Evolutionary conservation across 2,797 vertebrate genomes (phyloP).

Genomic region (Darevskia nairensis): DNA sequence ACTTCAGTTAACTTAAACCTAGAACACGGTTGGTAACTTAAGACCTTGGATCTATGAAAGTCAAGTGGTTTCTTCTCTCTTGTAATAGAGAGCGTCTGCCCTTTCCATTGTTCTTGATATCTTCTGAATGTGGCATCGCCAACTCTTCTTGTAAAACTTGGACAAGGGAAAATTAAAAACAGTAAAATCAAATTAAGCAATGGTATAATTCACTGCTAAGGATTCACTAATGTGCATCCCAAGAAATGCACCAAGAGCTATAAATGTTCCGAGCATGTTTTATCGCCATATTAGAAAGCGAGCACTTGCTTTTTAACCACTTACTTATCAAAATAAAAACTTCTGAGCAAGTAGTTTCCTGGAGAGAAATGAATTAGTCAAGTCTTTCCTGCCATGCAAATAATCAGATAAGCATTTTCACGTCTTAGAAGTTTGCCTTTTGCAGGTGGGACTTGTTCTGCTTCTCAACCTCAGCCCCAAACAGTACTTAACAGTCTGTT

Average conservation of each 20-base stretch:
- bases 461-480: background rate
- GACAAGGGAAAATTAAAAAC: constrained; percentile 58
- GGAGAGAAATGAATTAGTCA: constrained; percentile 55
- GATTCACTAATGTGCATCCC: constrained; percentile 71
- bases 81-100: background rate
- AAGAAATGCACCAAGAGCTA: constrained; percentile 61
- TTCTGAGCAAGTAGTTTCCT: constrained; percentile 56
- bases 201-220: constrained; percentile 59
- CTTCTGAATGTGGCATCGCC: background rate
- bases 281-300: constrained; percentile 64
- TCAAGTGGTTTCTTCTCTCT: background rate
- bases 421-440: background rate
- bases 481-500: background rate
- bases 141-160: constrained; percentile 23
- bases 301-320: constrained; percentile 67
- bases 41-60: background rate
- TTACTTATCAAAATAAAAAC: constrained; percentile 69
- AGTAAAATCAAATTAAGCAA: constrained; percentile 66
- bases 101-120: background rate
- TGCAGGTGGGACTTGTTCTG: background rate
- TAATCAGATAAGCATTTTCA: constrained; percentile 26
- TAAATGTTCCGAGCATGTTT: constrained; percentile 73
- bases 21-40: background rate
- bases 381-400: constrained; percentile 37
- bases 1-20: background rate